A percentile compares a stretch with the other conserved stretches of the same genome.
phyloP scores from a whole-genome alignment of 2,888 invertebrate genomes.

The Cephalotes varians region DNA sequence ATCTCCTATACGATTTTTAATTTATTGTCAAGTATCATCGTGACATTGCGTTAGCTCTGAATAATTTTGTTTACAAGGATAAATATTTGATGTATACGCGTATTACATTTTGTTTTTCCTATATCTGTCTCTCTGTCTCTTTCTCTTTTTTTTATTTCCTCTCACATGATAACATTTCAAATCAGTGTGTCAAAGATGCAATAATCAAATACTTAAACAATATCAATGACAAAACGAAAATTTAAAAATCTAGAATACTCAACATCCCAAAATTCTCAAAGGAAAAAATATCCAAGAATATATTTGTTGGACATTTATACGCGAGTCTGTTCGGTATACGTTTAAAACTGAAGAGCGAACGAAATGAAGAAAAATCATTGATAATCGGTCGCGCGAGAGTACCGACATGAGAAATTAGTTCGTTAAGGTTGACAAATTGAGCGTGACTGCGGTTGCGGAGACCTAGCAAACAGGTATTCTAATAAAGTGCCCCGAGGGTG shows the following conservation, averaged over 20 bases:
- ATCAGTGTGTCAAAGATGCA: background rate
- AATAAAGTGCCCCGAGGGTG: slow-evolving; percentile 66
- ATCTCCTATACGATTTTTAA: slow-evolving; percentile 11
- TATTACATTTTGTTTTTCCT: background rate
- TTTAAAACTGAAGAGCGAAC: background rate
- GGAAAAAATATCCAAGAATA: background rate
- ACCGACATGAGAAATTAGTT: slow-evolving; percentile 62
- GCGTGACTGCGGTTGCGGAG: slow-evolving; percentile 48
- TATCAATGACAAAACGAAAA: slow-evolving; percentile 9
- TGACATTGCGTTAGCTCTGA: slow-evolving; percentile 12
- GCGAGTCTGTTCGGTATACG: background rate
- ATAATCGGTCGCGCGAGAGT: slow-evolving; percentile 13
- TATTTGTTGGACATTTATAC: background rate
- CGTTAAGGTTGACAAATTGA: slow-evolving; percentile 69
- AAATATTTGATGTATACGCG: background rate
- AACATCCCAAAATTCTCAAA: background rate
- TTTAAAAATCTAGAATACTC: background rate
- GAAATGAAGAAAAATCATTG: background rate
- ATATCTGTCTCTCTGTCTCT: background rate
- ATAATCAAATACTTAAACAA: background rate
- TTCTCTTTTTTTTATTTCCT: background rate
- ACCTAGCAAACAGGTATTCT: slow-evolving; percentile 65
- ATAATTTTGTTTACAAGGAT: slow-evolving; percentile 27
- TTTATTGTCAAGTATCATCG: slow-evolving; percentile 9
- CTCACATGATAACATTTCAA: slow-evolving; percentile 6